Base-by-base conservation (phyloP, 1,140 invertebrate species). In the Cotesia glomerata region DNA sequence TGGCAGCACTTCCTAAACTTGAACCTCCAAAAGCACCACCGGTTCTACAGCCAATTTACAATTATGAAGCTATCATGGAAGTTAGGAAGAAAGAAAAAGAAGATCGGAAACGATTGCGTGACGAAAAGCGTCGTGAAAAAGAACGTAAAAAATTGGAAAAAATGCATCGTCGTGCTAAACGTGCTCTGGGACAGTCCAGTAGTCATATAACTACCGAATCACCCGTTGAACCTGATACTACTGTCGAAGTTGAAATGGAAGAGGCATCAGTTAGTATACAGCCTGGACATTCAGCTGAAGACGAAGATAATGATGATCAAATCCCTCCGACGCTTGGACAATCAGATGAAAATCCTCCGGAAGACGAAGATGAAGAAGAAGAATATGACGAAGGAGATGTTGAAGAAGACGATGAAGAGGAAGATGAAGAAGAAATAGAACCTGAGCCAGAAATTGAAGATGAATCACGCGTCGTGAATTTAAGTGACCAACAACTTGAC, bases 31-130 rank as follows among this genome's bases (percentile, higher is more conserved):
- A 68, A 58, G 26, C 66, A 16, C 51, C 73, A 49, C 75, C 75
- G 5, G n/a, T 73, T 11, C 59, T 73, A 67, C 85, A 84, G 59
- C 84, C 86, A 0, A 84, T 87, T 4, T 87, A 87, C 16, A 86
- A 87, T 74, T 87, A 87, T 32, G 84, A 86, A 45, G 85, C 82
- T 3, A 87, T 88, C 11, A 74, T 88, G 14, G 85, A 86, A 32
- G 79, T 75, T 3, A 82, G 85, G 2, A 78, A 80, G 32, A 80
- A 82, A 7, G 85, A 86, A 58, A 83, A 79, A 36, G 86, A 87
- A 49, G 87, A 87, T 63, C 84, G 85, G 2, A 86, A 86, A 69
- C 78, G 80, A 34, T 36, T 80, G 26, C 76, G 85, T 11, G 85
- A 86, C 26, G 78, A 82, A 26, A 79, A 75, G 7, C 79, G 81